Conservation (phyloP, 2,113 vertebrate species). For the Loxodonta africana region DNA sequence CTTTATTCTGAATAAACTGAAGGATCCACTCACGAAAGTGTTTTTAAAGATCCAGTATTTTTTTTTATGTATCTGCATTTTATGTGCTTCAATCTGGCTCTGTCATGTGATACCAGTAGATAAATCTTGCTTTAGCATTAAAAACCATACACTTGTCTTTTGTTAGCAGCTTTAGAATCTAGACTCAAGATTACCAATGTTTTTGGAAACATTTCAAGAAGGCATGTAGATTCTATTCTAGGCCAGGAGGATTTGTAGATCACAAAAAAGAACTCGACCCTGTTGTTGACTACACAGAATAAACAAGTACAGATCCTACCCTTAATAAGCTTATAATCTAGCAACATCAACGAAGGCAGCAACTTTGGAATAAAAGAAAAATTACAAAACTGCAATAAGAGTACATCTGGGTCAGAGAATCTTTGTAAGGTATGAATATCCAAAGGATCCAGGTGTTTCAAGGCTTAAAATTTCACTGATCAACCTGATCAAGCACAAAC, state of each 20-base stretch:
- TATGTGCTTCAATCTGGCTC: not conserved
- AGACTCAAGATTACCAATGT: not conserved
- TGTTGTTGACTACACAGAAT: not conserved
- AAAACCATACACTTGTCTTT: not conserved
- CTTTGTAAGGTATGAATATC: not conserved
- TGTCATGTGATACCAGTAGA: not conserved
- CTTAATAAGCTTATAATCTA: not conserved
- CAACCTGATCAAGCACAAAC: not conserved
- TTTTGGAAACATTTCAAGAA: not conserved
- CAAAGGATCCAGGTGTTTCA: not conserved
- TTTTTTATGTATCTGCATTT: not conserved
- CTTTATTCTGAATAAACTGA: not conserved
- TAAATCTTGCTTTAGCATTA: not conserved
- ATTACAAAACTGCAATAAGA: not conserved
- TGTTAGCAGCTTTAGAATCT: not conserved
- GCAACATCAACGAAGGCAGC: not conserved
- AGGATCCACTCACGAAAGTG: not conserved
- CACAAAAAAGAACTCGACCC: not conserved
- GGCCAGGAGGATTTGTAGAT: not conserved
- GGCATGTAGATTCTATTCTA: not conserved
- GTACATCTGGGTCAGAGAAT: not conserved
- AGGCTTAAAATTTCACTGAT: not conserved
- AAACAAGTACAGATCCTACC: no score
- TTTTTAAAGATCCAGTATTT: not conserved
- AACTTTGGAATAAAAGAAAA: not conserved